These are phyloP conservation scores for Chorisops tibialis DNA, from an alignment of 2,888 invertebrate species.

Conservation along the genomic window DNA sequence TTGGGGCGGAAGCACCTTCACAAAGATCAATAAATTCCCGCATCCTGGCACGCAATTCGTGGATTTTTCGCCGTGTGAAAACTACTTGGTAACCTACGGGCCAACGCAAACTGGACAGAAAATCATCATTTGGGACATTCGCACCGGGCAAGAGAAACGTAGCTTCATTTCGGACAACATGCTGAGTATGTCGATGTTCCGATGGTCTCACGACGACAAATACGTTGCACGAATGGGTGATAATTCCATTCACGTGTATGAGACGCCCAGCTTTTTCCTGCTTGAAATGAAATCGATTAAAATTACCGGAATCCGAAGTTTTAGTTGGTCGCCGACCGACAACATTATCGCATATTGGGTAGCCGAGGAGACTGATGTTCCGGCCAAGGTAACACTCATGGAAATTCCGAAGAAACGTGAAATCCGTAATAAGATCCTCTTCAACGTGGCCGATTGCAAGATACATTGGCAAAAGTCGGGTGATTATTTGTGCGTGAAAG, in stretches of 20 bases:
- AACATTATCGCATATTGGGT: conserved; percentile 98
- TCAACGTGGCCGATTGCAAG: conserved; percentile 97
- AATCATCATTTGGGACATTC: conserved; percentile 95
- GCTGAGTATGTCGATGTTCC: conserved; percentile 89
- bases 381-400: conserved; percentile 88
- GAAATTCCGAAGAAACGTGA: conserved; percentile 89
- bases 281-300: conserved; percentile 94
- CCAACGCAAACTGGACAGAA: conserved; percentile 66
- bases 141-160: conserved; percentile 90
- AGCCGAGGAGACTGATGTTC: conserved; percentile 94
- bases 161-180: conserved; percentile 84
- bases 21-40: conserved; percentile 86
- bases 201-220: conserved; percentile 95
- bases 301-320: conserved; percentile 84
- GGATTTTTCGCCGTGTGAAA: conserved; percentile 97
- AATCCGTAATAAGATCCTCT: conserved; percentile 89
- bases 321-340: conserved; percentile 97
- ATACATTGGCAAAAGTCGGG: conserved; percentile 99
- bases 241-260: conserved; percentile 87
- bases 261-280: conserved; percentile 92
- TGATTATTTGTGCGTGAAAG: conserved; percentile 95
- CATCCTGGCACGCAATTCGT: conserved; percentile 91
- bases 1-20: conserved; percentile 95
- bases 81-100: conserved; percentile 92
- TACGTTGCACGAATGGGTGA: conserved; percentile 87